Percentiles rank a stretch among this genome's conserved stretches.
These are phyloP conservation scores for Platygyra sinensis DNA, from an alignment of 64 coral and sea anemone species.

Conservation along the genomic window DNA sequence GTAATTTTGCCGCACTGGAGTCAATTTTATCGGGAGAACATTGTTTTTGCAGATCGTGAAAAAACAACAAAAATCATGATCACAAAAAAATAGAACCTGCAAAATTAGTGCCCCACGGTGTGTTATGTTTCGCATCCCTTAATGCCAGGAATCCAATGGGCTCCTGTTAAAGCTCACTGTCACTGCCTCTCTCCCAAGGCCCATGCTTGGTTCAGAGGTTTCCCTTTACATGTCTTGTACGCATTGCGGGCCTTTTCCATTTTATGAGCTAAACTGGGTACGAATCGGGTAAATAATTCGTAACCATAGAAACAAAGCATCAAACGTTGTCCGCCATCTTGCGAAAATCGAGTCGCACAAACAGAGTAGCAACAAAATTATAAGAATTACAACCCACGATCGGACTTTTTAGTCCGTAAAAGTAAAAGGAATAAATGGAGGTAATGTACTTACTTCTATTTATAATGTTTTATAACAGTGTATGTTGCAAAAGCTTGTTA, in stretches of 20 bases:
- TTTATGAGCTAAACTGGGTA: not conserved
- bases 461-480: not conserved
- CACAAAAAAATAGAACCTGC: too few species aligned
- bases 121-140: too few species aligned
- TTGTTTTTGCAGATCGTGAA: too few species aligned
- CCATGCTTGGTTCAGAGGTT: too few species aligned
- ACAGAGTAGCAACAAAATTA: not conserved
- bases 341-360: not conserved
- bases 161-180: too few species aligned
- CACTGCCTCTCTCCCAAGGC: too few species aligned
- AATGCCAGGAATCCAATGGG: too few species aligned
- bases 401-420: slow-evolving; percentile 9
- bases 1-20: too few species aligned
- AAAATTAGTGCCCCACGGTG: too few species aligned
- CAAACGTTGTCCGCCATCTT: slow-evolving; percentile 50
- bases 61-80: too few species aligned
- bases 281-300: not conserved
- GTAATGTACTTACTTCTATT: not conserved
- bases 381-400: not conserved
- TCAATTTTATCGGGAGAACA: too few species aligned
- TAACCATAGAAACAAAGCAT: slow-evolving; percentile 34
- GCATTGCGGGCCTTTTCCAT: not conserved
- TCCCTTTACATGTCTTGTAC: not conserved
- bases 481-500: not conserved
- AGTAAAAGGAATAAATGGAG: not conserved